Base-by-base conservation (phyloP, 2,888 invertebrate genomes). In the Gonocerus acuteangulatus region DNA sequence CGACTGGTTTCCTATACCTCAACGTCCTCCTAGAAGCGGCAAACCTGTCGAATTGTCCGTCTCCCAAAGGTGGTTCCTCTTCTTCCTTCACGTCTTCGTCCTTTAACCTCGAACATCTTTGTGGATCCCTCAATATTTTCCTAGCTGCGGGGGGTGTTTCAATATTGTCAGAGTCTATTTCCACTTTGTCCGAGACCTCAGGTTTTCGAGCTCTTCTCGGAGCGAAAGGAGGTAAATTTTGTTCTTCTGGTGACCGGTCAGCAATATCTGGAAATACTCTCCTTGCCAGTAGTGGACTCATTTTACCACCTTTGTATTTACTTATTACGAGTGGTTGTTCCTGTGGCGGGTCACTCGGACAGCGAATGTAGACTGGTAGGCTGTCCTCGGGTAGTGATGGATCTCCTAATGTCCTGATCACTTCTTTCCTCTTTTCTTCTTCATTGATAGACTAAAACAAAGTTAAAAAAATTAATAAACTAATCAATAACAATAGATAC, bases 111-210 rank as follows among this genome's bases (percentile, higher is more conserved):
- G 36, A 64, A 32, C 63, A 32, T 34, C 81, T 80, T 1, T 82
- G 81, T 1, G 32, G 52, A 18, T 48, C 74, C 68, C 86, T 60
- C 13, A 67, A 51, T 11, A 68, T 52, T 61, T 67, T 82, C 60
- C 91, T 79, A 16, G 85, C 85, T 0, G 85, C 87, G 3, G 92
- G 91, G 18, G 92, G 91, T 1, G 92, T 92, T 77, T 92, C 91
- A 32, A 92, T 87, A 69, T 92, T 92, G 69, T 92, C 92, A 2
- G 90, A 89, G 73, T 92, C 92, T 42, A 92, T 89, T 71, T 91
- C 90, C 11, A 85, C 83, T 72, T 84, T 84, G 69, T 87, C 86
- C 16, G 79, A 79, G 13, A 76, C 72, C 19, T 61, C 57, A 32
- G 60, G 63, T 61, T 60, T 67, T 48, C 62, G 63, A 68, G 66